These are phyloP conservation scores for Dallia pectoralis DNA, from an alignment of 2,797 vertebrate genomes.

Conservation along the genomic window DNA sequence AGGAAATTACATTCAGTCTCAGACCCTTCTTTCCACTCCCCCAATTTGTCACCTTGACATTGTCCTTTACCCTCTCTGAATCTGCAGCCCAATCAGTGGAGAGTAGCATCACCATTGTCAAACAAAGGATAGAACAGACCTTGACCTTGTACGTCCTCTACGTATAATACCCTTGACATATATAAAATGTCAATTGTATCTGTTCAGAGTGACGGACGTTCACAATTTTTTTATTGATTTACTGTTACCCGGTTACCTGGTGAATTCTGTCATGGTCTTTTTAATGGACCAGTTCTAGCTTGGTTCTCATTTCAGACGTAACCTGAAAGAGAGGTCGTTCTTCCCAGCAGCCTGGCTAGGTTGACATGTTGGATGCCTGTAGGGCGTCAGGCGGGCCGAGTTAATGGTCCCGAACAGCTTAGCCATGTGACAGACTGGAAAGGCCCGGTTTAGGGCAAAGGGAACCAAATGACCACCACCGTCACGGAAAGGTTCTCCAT, in stretches of 20 bases:
- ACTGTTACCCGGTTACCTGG: not conserved
- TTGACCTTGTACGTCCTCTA: not conserved
- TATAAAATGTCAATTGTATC: not conserved
- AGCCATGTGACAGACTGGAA: slow-evolving; percentile 3
- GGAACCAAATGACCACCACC: not conserved
- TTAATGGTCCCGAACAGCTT: slow-evolving; percentile 8
- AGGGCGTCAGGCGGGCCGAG: not conserved
- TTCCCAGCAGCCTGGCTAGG: not conserved
- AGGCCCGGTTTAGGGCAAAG: not conserved
- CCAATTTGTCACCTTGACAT: not conserved
- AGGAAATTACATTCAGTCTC: not conserved
- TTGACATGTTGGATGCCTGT: not conserved
- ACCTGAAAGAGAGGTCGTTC: not conserved
- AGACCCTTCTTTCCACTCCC: not conserved
- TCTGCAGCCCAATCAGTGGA: not conserved
- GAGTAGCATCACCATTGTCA: not conserved
- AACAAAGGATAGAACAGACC: not conserved
- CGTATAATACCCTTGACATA: not conserved
- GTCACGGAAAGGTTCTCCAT: not conserved
- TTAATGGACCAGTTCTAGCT: not conserved
- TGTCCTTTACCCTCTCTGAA: not conserved
- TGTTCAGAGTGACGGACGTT: not conserved
- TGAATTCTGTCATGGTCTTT: not conserved
- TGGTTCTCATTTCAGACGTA: not conserved
- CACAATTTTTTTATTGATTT: not conserved